Conservation (phyloP, 2,888 invertebrate species). For the Drosophila neutralis region DNA sequence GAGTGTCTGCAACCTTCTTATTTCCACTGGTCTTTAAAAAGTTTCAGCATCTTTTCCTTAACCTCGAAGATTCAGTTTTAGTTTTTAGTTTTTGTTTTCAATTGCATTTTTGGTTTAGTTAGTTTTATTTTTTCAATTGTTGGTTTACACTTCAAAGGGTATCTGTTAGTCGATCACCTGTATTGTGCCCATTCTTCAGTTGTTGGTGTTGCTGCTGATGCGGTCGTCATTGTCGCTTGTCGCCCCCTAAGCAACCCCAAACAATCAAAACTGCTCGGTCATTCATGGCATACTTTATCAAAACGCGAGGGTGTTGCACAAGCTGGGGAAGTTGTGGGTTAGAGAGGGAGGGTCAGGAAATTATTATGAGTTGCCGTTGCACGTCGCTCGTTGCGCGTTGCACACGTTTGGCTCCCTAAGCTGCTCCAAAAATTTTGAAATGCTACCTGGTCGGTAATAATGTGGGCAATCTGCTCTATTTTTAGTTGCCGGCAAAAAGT, state of each 20-base stretch:
- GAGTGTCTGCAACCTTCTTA: too few relatives aligned
- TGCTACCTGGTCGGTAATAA: conserved; percentile 54
- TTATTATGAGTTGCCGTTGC: conserved; percentile 59
- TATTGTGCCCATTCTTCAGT: neutral
- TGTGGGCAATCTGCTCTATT: conserved; percentile 79
- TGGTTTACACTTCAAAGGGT: conserved; percentile 1
- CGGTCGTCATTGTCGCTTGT: conserved; percentile 45
- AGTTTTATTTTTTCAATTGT: neutral
- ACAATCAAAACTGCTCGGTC: conserved; percentile 69
- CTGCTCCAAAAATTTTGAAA: conserved; percentile 35
- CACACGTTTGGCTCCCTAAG: conserved; percentile 26
- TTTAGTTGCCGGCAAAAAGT: conserved; percentile 55
- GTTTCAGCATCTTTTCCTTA: neutral
- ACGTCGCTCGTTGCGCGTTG: conserved; percentile 19
- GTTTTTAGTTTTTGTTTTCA: too few relatives aligned
- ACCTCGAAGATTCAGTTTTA: too few relatives aligned
- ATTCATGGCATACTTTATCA: conserved; percentile 79
- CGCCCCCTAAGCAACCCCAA: conserved; percentile 1
- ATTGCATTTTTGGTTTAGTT: neutral
- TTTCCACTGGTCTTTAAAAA: too few relatives aligned
- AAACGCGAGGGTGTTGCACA: conserved; percentile 7
- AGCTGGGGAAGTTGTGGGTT: neutral
- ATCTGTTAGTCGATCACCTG: conserved; percentile 4
- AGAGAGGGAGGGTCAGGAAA: conserved; percentile 24
- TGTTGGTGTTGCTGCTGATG: conserved; percentile 23